Conservation (phyloP, 2,113 vertebrate genomes). For the Sceloporus undulatus region DNA sequence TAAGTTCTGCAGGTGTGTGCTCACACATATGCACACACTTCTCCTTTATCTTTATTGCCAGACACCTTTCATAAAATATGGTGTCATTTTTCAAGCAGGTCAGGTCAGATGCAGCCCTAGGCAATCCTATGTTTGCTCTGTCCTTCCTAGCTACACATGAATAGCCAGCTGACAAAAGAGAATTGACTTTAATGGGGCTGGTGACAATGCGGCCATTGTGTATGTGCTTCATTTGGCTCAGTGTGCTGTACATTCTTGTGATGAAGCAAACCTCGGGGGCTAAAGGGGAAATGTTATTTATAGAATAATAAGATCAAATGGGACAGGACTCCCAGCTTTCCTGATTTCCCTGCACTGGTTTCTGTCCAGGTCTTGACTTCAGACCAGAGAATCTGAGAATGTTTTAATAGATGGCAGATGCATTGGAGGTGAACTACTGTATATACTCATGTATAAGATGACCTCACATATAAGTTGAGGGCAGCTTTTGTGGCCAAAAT, state of each 20-base stretch:
- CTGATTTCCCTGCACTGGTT: background rate
- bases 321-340: background rate
- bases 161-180: conserved; percentile 9
- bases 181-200: background rate
- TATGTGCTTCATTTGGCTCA: background rate
- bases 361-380: background rate
- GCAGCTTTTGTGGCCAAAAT: too few relatives aligned
- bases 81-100: background rate
- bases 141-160: background rate
- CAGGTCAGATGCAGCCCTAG: background rate
- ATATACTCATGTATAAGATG: too few relatives aligned
- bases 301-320: background rate
- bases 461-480: too few relatives aligned
- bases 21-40: background rate
- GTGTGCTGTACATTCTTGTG: background rate
- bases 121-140: background rate
- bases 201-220: background rate
- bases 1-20: background rate
- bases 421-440: background rate
- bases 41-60: background rate
- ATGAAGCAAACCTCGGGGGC: background rate
- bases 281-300: background rate
- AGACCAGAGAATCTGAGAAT: background rate
- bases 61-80: background rate
- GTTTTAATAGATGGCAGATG: background rate